Evolutionary conservation across 2,888 invertebrate species (phyloP).

Genomic region (Auanema freiburgensis): DNA sequence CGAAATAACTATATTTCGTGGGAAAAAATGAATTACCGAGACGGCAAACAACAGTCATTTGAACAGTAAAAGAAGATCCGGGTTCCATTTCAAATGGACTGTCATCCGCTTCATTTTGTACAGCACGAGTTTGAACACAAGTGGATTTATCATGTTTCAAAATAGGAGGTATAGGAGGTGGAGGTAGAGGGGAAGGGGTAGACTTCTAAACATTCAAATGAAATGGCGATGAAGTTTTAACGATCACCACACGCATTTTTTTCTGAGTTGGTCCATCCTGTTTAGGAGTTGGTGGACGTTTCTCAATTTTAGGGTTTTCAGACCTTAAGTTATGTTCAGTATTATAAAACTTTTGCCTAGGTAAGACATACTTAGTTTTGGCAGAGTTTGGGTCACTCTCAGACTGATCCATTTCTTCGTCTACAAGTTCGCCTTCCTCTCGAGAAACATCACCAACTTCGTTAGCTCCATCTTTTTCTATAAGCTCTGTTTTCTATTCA

Average conservation of each 20-base stretch:
- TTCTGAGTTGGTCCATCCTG: no score
- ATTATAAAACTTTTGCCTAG: no score
- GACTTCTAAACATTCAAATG: not conserved
- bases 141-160: slow-evolving; percentile 4
- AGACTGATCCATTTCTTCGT: slow-evolving; percentile 17
- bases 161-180: not conserved
- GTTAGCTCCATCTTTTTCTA: not conserved
- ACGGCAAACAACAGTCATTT: slow-evolving; percentile 20
- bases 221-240: not conserved
- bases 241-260: slow-evolving; percentile 5
- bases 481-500: not conserved
- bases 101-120: slow-evolving; percentile 16
- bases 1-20: not conserved
- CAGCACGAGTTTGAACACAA: slow-evolving; percentile 16
- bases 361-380: no score
- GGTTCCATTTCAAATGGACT: slow-evolving; percentile 15
- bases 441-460: not conserved
- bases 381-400: no score
- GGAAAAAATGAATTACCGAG: slow-evolving; percentile 10
- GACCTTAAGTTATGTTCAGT: no score
- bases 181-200: not conserved
- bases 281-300: no score
- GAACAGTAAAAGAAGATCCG: slow-evolving; percentile 17
- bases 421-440: slow-evolving; percentile 9
- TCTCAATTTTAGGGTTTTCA: no score